Evolutionary conservation across 2,797 vertebrate species (phyloP).

Genomic region (Melanotaenia parkinsoni): DNA sequence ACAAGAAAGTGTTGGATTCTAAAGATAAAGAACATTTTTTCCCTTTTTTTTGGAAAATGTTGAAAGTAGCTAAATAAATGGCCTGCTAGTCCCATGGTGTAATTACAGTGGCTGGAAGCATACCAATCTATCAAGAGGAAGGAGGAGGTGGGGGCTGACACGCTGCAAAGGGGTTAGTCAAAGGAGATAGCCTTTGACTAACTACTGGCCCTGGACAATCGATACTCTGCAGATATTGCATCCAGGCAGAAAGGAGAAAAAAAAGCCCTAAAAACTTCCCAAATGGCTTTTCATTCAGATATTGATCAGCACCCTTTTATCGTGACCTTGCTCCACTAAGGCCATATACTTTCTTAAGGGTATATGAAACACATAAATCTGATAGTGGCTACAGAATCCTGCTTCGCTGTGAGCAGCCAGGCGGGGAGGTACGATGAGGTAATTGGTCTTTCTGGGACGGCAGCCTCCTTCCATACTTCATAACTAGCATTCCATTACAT

Average conservation of each 20-base stretch:
- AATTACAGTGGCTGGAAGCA: constrained; percentile 98
- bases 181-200: constrained; percentile 99
- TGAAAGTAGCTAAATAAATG: constrained; percentile 99
- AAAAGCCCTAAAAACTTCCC: constrained; percentile 90
- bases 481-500: constrained; percentile 68
- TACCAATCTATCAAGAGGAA: constrained; percentile 94
- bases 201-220: constrained; percentile 95
- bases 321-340: constrained; percentile 90
- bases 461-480: constrained; percentile 61
- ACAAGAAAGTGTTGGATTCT: constrained; percentile 91
- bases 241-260: constrained; percentile 79
- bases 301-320: constrained; percentile 90
- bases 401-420: constrained; percentile 57
- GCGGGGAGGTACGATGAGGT: constrained; percentile 53
- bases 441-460: constrained; percentile 75
- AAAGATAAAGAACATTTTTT: constrained; percentile 97
- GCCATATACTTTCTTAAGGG: constrained; percentile 90
- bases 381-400: constrained; percentile 73
- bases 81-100: constrained; percentile 93
- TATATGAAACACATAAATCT: constrained; percentile 91
- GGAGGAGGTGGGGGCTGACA: constrained; percentile 88
- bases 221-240: constrained; percentile 94
- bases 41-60: constrained; percentile 84
- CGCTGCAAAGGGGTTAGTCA: constrained; percentile 94
- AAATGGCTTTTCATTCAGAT: constrained; percentile 94